Evolutionary conservation across 2,113 vertebrate species (phyloP), one percentile per base, ranked within the genome.

Genomic region (Mola mola): DNA sequence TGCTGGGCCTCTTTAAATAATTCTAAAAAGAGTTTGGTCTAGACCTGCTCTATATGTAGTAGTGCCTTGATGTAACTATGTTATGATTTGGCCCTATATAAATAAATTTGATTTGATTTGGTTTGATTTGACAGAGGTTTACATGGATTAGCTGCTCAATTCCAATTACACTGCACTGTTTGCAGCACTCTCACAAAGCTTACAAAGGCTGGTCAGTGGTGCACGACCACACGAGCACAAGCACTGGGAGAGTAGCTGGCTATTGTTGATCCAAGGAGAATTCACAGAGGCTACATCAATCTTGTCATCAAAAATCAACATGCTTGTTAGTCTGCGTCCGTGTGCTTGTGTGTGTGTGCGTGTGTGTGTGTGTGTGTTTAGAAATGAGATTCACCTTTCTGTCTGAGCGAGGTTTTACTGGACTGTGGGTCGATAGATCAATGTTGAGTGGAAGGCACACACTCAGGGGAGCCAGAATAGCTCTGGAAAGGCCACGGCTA

Each of bases 381-480:
- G 75, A 77, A 77, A 78, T 74, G 31, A 41, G 58, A 83, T 79
- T 86, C 79, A 88, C 84, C 83, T 86, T 85, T 81, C 78, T 73
- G 79, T 82, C 78, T 10, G 53, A 64, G 83, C 61, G 40, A 71
- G 81, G 81, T 88, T 90, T 86, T 86, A 83, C 84, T 79, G 83
- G 84, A 82, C 70, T 19, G 48, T 50, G 67, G 82, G 81, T 88
- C 86, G 79, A 90, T 87, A 62, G 76, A 87, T 90, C 86, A 75
- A 90, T 88, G 79, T 36, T 62, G 79, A 83, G 83, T 84, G 83
- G 79, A 87, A 88, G 82, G 75, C 75, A 86, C 79, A 69, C 84
- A 84, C 84, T 88, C 88, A 84, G 88, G 86, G 86, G 60, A 81
- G 86, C 73, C 68, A 83, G 79, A 86, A 90, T 88, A 86, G 77